Conservation (phyloP, 2,888 invertebrate genomes). For the Panopea generosa region DNA sequence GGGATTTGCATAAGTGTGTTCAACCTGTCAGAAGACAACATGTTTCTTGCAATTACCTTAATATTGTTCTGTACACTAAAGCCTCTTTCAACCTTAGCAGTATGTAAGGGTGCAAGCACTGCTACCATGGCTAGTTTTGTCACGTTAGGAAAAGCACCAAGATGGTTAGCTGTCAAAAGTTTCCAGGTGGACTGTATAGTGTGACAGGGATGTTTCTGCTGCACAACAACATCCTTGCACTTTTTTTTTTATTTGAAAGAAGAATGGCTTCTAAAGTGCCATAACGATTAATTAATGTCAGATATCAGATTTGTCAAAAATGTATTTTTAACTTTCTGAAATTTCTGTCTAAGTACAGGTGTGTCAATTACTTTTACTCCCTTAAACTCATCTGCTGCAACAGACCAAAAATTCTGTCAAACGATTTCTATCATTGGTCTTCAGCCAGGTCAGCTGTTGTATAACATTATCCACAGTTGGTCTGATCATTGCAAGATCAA, state of each 20-base stretch:
- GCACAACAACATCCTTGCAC: constrained; percentile 3
- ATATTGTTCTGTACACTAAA: too few relatives aligned
- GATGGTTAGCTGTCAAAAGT: neutral
- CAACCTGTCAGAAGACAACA: constrained; percentile 9
- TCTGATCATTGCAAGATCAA: constrained; percentile 1
- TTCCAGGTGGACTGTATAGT: constrained; percentile 4
- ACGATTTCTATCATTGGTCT: constrained; percentile 6
- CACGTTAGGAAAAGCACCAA: too few relatives aligned
- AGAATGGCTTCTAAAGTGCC: neutral
- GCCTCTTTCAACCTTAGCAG: constrained; percentile 1
- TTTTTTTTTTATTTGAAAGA: constrained; percentile 9
- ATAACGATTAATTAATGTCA: constrained; percentile 12
- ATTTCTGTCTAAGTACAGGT: constrained; percentile 8
- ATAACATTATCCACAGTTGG: neutral
- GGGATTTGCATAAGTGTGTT: constrained; percentile 3
- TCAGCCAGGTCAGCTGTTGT: constrained; percentile 1
- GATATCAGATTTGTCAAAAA: constrained; percentile 4
- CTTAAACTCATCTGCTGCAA: constrained; percentile 8
- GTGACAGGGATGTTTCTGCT: constrained; percentile 14
- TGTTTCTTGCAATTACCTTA: too few relatives aligned
- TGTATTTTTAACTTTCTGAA: constrained; percentile 3
- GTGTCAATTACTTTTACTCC: constrained; percentile 7
- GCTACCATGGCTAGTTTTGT: constrained; percentile 13
- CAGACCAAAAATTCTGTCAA: constrained; percentile 17
- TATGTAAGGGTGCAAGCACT: constrained; percentile 9